Evolutionary conservation across 1,140 invertebrate species (phyloP), one percentile per base, ranked within the genome.

Genomic region (Nephila pilipes): DNA sequence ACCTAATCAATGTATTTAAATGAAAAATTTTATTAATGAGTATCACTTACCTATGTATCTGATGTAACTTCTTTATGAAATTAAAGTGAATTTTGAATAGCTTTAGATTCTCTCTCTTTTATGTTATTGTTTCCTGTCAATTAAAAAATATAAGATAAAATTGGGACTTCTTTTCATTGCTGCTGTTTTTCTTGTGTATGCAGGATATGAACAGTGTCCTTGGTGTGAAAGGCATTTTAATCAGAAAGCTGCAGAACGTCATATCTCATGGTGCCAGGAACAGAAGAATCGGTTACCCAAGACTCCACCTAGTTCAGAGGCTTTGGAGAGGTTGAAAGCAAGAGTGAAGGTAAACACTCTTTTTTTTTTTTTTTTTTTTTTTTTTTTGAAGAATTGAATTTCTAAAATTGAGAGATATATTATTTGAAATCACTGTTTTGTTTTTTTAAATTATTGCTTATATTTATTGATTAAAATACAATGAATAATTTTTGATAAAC

Each of bases 231-330:
- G 98, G 6, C 96, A 96, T 87, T 99, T 99, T 95, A 98, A 97
- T 58, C 96, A 97, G 54, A 98, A 98, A 94, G 97, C 98, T 0
- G 99, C 97, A 94, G 98, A 99, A 93, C 96, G 98, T 1, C 98
- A 99, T 95, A 98, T 99, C 83, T 97, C 97, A 87, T 99, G 98
- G 97, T 99, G 98, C 95, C 97, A 97, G 94, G 98, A 99, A 95
- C 96, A 97, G 94, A 95, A 95, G 57, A 63, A 85, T 8, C 60
- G 94, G 80, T 95, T 97, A 85, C 97, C 96, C 14, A 95, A 96
- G 16, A 97, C 96, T 94, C 96, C 96, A 2, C 95, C 95, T 16
- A 96, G 95, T 16, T 96, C 95, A 65, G 94, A 96, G 94, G 97
- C 97, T 18, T 97, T 97, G 95, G 97, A 98, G 94, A 96, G 97